Conservation (phyloP, 2,113 vertebrate species). For the Dromiciops gliroides region DNA sequence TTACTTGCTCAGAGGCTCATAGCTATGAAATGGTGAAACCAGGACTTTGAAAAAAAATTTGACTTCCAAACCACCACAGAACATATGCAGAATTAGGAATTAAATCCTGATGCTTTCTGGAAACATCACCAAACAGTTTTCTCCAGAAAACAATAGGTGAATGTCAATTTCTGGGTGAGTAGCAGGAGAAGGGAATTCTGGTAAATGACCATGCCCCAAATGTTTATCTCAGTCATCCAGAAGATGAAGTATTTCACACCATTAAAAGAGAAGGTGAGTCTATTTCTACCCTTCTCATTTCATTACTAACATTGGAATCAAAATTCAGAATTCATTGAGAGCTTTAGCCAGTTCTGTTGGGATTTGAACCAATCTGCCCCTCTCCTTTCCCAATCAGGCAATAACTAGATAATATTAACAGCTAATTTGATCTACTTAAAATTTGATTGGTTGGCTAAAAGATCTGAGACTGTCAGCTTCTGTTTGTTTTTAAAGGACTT, state of each 20-base stretch:
- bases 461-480: background rate
- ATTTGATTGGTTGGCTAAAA: background rate
- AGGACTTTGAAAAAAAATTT: background rate
- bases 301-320: background rate
- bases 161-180: background rate
- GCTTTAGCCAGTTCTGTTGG: background rate
- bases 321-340: background rate
- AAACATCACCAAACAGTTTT: background rate
- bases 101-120: background rate
- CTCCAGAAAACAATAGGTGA: background rate
- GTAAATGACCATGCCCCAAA: background rate
- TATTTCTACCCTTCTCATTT: background rate
- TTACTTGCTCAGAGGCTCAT: background rate
- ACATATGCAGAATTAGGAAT: background rate
- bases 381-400: background rate
- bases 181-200: background rate
- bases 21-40: background rate
- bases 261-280: background rate
- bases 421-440: slow-evolving; percentile 1
- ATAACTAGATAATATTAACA: slow-evolving; percentile 43
- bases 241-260: background rate
- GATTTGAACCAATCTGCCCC: background rate
- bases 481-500: slow-evolving; percentile 4
- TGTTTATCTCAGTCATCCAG: background rate
- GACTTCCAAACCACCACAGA: background rate